phyloP scores from a whole-genome alignment of 2,113 vertebrate genomes.

The Fulica atra region DNA sequence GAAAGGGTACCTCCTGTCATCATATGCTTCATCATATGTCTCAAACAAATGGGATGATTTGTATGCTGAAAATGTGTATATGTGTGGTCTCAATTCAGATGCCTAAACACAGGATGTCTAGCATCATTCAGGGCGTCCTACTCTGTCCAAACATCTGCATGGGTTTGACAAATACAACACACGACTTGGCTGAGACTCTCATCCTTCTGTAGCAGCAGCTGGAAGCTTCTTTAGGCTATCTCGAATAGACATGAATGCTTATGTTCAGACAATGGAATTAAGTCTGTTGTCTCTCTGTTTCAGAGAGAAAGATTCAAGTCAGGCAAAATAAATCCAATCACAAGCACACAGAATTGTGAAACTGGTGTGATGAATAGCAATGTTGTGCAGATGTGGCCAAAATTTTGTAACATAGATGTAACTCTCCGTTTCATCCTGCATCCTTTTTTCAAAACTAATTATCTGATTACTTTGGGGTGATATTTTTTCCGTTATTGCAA shows the following conservation, averaged over 20 bases:
- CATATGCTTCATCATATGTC: not conserved
- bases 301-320: not conserved
- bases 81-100: not conserved
- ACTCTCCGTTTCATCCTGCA: not conserved
- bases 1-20: not conserved
- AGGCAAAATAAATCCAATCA: not conserved
- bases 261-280: not conserved
- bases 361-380: not conserved
- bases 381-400: not conserved
- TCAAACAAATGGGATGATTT: not conserved
- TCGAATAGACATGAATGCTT: not conserved
- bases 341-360: not conserved
- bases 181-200: rapidly evolving
- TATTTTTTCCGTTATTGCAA: not conserved
- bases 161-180: not conserved
- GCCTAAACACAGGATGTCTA: not conserved
- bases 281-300: not conserved
- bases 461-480: not conserved
- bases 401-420: not conserved
- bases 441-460: not conserved
- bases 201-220: not conserved
- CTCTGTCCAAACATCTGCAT: not conserved
- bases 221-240: not conserved
- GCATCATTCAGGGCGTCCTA: not conserved
- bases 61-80: not conserved